phyloP scores from a whole-genome alignment of 2,113 vertebrate genomes.

The Anser brachyrhynchus region DNA sequence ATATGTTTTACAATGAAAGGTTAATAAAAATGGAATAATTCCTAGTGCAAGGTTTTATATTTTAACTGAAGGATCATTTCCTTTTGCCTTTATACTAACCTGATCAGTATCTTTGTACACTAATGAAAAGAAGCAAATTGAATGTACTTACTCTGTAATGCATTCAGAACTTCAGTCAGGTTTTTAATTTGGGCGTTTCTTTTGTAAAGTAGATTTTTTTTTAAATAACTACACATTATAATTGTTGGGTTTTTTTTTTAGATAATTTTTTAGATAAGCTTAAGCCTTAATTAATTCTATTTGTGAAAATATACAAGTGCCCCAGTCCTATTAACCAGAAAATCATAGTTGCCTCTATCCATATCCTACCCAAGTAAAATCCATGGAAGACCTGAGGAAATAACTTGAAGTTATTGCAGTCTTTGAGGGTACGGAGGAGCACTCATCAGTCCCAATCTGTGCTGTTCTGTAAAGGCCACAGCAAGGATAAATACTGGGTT shows the following conservation, averaged over 20 bases:
- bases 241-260: not conserved
- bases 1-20: not conserved
- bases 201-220: not conserved
- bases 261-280: conserved; percentile 9
- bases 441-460: not conserved
- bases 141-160: conserved; percentile 14
- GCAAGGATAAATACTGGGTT: not conserved
- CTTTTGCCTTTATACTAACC: not conserved
- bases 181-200: conserved; percentile 2
- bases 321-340: conserved; percentile 25
- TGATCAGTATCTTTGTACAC: conserved; percentile 24
- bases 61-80: conserved; percentile 33
- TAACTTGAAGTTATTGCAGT: not conserved
- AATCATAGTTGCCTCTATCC: conserved; percentile 33
- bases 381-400: conserved; percentile 11
- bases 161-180: conserved; percentile 4
- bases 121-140: conserved; percentile 25
- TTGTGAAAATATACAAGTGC: conserved; percentile 12
- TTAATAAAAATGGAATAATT: not conserved
- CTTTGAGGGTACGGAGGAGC: not conserved
- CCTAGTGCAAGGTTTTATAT: not conserved
- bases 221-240: not conserved
- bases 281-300: conserved; percentile 40
- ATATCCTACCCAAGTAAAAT: conserved; percentile 18
- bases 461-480: not conserved